phyloP scores from a whole-genome alignment of 53 echinoderm and acorn worm genomes.

The Echinometra lucunter region DNA sequence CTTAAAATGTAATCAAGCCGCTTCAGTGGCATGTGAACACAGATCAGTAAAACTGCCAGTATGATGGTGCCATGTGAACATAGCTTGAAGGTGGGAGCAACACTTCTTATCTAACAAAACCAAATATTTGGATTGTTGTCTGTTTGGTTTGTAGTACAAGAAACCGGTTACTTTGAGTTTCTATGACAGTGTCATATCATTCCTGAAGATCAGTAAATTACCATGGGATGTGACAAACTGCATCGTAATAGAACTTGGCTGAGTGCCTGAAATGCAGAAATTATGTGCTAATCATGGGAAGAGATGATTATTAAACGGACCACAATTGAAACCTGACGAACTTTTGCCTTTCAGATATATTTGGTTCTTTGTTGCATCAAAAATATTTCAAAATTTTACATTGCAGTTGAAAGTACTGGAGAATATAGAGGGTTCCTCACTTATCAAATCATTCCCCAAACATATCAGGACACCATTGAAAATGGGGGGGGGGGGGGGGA shows the following conservation, averaged over 20 bases:
- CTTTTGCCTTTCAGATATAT: neutral
- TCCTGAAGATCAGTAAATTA: neutral
- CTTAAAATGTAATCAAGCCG: no score
- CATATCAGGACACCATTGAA: neutral
- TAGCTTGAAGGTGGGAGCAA: neutral
- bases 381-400: neutral
- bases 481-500: no score
- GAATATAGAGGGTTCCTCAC: neutral
- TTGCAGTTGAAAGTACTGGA: neutral
- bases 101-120: conserved; percentile 33
- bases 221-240: neutral
- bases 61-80: no score
- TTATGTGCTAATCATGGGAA: no score
- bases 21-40: no score
- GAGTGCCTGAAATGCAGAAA: neutral
- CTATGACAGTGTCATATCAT: neutral
- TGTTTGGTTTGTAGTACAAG: neutral
- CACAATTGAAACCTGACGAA: no score
- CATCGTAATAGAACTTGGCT: neutral
- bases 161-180: neutral
- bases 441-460: neutral
- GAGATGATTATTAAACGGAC: no score
- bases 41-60: no score
- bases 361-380: neutral
- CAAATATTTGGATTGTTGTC: neutral